A percentile compares a stretch with the other conserved stretches of the same genome.
Evolutionary conservation across 2,797 vertebrate genomes (phyloP).

Genomic region (Sylvilagus floridanus): DNA sequence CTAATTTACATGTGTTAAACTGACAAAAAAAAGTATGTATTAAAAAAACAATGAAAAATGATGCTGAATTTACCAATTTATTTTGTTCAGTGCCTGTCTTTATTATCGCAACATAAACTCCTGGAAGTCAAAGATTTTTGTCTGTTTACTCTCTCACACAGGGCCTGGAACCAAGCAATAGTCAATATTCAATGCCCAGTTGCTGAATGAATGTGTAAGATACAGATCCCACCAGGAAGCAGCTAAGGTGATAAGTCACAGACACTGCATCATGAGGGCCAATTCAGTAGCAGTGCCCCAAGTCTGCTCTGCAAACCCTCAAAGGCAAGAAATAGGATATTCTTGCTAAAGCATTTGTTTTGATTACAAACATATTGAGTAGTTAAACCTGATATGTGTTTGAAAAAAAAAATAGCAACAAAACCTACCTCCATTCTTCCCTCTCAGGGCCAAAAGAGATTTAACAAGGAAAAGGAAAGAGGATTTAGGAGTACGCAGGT

Average conservation of each 20-base stretch:
- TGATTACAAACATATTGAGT: slow-evolving; percentile 60
- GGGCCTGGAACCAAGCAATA: not conserved
- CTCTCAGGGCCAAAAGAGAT: not conserved
- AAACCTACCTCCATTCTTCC: slow-evolving; percentile 12
- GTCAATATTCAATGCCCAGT: not conserved
- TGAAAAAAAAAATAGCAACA: slow-evolving; percentile 53
- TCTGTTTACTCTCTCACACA: not conserved
- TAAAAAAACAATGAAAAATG: not conserved
- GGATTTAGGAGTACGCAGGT: slow-evolving; percentile 4
- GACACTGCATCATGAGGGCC: not conserved
- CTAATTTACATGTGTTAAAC: not conserved
- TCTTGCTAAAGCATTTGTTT: slow-evolving; percentile 48
- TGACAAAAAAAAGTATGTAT: not conserved
- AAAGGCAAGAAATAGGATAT: slow-evolving; percentile 14
- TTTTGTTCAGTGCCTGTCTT: not conserved
- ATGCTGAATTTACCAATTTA: not conserved
- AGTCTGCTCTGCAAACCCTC: slow-evolving; percentile 10
- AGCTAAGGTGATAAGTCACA: slow-evolving; percentile 20
- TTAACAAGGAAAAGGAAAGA: slow-evolving; percentile 46
- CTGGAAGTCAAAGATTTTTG: not conserved
- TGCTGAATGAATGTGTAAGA: not conserved
- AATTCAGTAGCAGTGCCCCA: not conserved
- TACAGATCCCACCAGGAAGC: not conserved
- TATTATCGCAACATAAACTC: not conserved
- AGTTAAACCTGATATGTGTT: slow-evolving; percentile 52